phyloP scores from a whole-genome alignment of 2,797 vertebrate genomes.

The Anas flavirostris region DNA sequence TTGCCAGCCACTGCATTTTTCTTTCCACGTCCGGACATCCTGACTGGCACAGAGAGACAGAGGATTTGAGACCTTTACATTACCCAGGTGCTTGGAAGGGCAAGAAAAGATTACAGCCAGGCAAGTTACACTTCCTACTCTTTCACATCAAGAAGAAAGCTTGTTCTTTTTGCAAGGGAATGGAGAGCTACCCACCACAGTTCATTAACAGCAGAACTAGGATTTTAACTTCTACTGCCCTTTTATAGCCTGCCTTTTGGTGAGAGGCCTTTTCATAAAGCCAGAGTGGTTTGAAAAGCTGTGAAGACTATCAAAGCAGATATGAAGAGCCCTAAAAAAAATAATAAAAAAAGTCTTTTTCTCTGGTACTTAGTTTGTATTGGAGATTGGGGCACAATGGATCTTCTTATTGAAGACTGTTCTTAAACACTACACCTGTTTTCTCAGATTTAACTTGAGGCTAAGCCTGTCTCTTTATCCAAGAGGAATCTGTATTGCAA shows the following conservation, averaged over 20 bases:
- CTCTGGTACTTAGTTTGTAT: neutral
- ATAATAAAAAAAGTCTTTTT: neutral
- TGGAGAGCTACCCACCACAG: neutral
- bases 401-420: neutral
- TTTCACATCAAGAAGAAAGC: neutral
- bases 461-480: neutral
- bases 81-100: rapidly evolving
- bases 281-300: neutral
- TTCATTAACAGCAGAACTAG: neutral
- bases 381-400: neutral
- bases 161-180: neutral
- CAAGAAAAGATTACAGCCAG: neutral
- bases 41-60: neutral
- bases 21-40: conserved; percentile 85
- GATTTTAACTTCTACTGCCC: neutral
- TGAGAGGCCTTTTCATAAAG: neutral
- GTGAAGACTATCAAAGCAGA: neutral
- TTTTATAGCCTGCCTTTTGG: neutral
- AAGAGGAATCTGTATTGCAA: neutral
- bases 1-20: conserved; percentile 33
- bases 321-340: neutral
- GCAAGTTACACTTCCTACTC: neutral
- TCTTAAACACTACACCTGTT: neutral
- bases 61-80: neutral
- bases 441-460: neutral